These are phyloP conservation scores for Cephus cinctus DNA, from an alignment of 1,140 invertebrate genomes.

Conservation along the genomic window DNA sequence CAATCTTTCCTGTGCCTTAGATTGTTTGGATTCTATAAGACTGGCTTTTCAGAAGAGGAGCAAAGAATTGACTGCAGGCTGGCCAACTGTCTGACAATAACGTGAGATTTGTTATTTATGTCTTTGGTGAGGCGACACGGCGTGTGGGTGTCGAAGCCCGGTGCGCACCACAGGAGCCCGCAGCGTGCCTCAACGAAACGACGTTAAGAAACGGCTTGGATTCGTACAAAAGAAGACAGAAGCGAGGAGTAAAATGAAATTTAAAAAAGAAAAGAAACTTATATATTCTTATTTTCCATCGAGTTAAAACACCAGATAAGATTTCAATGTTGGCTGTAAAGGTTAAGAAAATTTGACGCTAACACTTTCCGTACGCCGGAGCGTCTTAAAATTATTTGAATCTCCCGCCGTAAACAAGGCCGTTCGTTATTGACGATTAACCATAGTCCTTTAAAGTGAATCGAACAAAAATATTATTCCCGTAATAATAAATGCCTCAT, in stretches of 20 bases:
- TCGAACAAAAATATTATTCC: no score
- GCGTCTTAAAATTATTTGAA: not conserved
- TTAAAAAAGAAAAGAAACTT: no score
- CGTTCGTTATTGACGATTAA: no score
- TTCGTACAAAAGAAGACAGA: slow-evolving; percentile 6
- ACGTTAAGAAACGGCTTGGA: slow-evolving; percentile 3
- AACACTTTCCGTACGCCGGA: not conserved
- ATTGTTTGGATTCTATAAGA: no score
- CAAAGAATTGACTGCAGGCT: no score
- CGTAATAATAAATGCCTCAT: no score
- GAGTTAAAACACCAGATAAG: not conserved
- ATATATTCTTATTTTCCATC: no score
- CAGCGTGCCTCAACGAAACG: slow-evolving; percentile 29
- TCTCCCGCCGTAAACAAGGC: no score
- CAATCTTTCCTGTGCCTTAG: no score
- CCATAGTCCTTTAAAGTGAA: no score
- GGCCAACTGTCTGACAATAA: slow-evolving; percentile 20
- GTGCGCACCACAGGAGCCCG: slow-evolving; percentile 46
- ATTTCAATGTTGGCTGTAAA: not conserved
- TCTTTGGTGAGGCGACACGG: slow-evolving; percentile 49
- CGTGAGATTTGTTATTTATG: slow-evolving; percentile 41
- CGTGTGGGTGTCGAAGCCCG: slow-evolving; percentile 54
- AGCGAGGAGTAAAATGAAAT: slow-evolving; percentile 11
- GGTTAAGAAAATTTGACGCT: slow-evolving; percentile 6
- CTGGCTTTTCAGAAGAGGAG: no score